These are phyloP conservation scores for Dinoponera quadriceps DNA, from an alignment of 1,140 invertebrate genomes.

Conservation along the genomic window DNA sequence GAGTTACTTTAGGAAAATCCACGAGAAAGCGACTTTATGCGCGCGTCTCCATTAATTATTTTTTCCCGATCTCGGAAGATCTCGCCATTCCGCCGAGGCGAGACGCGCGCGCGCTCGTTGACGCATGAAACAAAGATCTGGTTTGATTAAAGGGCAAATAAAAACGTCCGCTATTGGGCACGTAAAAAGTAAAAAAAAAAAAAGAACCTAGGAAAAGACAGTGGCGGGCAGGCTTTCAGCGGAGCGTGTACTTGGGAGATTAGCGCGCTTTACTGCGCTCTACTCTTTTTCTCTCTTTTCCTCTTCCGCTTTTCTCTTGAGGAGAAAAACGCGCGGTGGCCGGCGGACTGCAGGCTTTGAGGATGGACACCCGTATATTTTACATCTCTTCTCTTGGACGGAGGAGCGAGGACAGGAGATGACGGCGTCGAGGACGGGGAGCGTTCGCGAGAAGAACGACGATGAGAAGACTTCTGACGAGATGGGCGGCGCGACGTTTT, in stretches of 20 bases:
- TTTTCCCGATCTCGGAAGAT: constrained; percentile 1
- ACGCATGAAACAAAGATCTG: constrained; percentile 37
- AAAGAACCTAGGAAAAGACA: constrained; percentile 75
- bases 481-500: background rate
- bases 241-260: constrained; percentile 82
- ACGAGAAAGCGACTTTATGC: background rate
- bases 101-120: constrained; percentile 2
- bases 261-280: constrained; percentile 78
- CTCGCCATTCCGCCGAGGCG: background rate
- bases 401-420: constrained; percentile 33
- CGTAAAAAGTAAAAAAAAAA: constrained; percentile 63
- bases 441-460: background rate
- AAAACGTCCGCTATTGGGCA: constrained; percentile 49
- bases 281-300: constrained; percentile 68
- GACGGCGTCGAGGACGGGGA: background rate
- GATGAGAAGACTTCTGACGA: background rate
- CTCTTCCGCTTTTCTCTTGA: constrained; percentile 68
- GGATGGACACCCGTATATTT: constrained; percentile 75
- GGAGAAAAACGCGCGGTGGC: constrained; percentile 68
- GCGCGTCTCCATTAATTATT: constrained; percentile 2
- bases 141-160: constrained; percentile 44
- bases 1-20: background rate
- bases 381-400: constrained; percentile 65
- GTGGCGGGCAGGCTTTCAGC: constrained; percentile 80
- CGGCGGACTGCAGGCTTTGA: constrained; percentile 74